Evolutionary conservation across 1,140 invertebrate species (phyloP).

Genomic region (Aphaenogaster floridana): DNA sequence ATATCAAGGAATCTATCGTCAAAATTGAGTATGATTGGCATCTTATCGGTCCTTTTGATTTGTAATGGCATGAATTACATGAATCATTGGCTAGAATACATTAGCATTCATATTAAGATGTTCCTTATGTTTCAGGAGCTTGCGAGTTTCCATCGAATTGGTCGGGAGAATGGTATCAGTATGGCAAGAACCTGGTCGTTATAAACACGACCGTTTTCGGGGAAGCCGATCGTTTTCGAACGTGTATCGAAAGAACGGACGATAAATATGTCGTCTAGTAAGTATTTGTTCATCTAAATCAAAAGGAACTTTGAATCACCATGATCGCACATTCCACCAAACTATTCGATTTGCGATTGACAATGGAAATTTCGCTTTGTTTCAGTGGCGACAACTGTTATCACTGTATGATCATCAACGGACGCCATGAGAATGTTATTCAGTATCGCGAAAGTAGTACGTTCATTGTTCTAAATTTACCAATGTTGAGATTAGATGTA

Average conservation of each 20-base stretch:
- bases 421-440: constrained; percentile 89
- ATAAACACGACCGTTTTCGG: constrained; percentile 85
- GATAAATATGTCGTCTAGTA: constrained; percentile 87
- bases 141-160: constrained; percentile 87
- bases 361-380: neutral
- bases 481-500: neutral
- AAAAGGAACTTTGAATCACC: neutral
- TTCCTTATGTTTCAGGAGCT: constrained; percentile 77
- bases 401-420: constrained; percentile 89
- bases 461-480: constrained; percentile 70
- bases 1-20: neutral
- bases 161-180: constrained; percentile 88
- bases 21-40: neutral
- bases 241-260: constrained; percentile 83
- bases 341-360: neutral
- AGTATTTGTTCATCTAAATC: constrained; percentile 67
- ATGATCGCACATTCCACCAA: neutral
- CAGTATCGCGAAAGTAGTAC: constrained; percentile 91
- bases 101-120: neutral
- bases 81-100: neutral
- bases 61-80: neutral
- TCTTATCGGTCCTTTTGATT: neutral
- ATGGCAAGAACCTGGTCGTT: constrained; percentile 82
- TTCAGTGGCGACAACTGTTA: constrained; percentile 86
- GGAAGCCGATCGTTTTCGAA: constrained; percentile 77